phyloP scores from a whole-genome alignment of 2,888 invertebrate genomes.

The Myopa testacea region DNA sequence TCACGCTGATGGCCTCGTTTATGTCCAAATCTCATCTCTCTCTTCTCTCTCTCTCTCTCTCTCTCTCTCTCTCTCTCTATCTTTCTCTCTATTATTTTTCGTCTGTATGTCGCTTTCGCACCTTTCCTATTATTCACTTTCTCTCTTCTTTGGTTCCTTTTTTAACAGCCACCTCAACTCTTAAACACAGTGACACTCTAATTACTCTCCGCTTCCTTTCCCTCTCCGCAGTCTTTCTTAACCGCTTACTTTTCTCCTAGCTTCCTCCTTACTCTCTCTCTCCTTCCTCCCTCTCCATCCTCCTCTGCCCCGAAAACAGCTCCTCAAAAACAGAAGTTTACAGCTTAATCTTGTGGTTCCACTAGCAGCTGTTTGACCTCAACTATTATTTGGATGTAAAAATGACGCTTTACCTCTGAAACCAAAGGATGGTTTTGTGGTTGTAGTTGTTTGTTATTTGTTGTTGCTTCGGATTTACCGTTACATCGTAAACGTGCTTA shows the following conservation, averaged over 20 bases:
- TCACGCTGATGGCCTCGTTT: slow-evolving; percentile 18
- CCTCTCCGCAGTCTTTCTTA: background rate
- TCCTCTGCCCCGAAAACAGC: background rate
- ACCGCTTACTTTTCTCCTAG: background rate
- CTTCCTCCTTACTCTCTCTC: background rate
- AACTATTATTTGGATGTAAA: background rate
- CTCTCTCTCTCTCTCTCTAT: too few species aligned
- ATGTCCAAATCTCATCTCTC: background rate
- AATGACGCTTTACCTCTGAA: background rate
- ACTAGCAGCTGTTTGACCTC: slow-evolving; percentile 16
- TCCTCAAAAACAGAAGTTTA: background rate
- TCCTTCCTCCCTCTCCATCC: background rate
- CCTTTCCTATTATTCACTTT: background rate
- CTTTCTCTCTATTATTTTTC: too few species aligned
- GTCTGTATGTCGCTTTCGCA: too few species aligned
- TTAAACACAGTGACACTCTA: too few species aligned
- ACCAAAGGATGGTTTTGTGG: too few species aligned
- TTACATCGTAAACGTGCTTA: background rate
- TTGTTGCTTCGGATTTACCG: too few species aligned
- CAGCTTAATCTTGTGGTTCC: slow-evolving; percentile 19
- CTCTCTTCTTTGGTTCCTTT: background rate
- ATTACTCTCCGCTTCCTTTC: background rate
- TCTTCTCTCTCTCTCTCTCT: background rate
- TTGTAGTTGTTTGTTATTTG: too few species aligned
- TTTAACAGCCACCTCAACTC: background rate